phyloP scores from a whole-genome alignment of 2,888 invertebrate species.

The Ennomos erosarius region DNA sequence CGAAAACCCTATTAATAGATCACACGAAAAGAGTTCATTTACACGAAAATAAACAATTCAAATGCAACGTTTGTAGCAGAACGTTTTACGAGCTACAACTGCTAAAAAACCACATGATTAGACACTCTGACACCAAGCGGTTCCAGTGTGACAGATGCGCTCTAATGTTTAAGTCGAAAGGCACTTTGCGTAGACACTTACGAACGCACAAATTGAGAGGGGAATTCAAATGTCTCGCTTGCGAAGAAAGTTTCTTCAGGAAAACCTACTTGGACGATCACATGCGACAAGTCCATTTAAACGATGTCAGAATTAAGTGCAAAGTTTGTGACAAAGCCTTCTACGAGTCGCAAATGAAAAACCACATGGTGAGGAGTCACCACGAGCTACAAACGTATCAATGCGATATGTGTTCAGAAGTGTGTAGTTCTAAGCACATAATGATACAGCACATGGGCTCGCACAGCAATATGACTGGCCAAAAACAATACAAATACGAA shows the following conservation, averaged over 20 bases:
- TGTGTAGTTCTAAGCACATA: constrained; percentile 23
- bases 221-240: constrained; percentile 27
- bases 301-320: constrained; percentile 14
- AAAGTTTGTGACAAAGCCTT: constrained; percentile 10
- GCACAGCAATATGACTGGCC: constrained; percentile 2
- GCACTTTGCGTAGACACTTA: constrained; percentile 59
- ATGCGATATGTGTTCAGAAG: constrained; percentile 25
- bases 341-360: constrained; percentile 12
- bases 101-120: constrained; percentile 59
- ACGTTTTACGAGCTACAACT: constrained; percentile 55
- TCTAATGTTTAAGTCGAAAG: constrained; percentile 59
- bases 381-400: constrained; percentile 19
- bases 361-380: constrained; percentile 25
- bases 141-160: constrained; percentile 65
- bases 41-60: constrained; percentile 61
- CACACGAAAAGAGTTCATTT: constrained; percentile 72
- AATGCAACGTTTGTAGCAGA: constrained; percentile 74
- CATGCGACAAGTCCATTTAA: constrained; percentile 26
- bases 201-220: constrained; percentile 28
- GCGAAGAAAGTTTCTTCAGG: constrained; percentile 29
- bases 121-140: constrained; percentile 58
- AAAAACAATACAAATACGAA: constrained; percentile 10
- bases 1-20: constrained; percentile 52
- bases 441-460: constrained; percentile 29
- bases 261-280: constrained; percentile 23